Evolutionary conservation across 2,888 invertebrate genomes (phyloP).

Genomic region (Oxytorus armatus): DNA sequence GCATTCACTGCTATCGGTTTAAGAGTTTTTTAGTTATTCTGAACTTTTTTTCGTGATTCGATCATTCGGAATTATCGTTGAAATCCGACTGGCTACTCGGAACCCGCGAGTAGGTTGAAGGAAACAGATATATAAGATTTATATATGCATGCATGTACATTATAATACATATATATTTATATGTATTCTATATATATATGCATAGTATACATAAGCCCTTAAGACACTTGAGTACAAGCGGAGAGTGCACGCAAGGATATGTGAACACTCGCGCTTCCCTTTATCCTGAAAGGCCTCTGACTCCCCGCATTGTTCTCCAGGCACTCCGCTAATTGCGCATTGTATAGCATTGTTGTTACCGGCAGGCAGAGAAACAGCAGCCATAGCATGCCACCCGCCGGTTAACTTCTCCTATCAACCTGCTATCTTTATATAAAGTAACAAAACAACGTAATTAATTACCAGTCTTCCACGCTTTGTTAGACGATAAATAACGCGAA

Average conservation of each 20-base stretch:
- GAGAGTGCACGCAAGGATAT: conserved; percentile 24
- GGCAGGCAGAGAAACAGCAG: conserved; percentile 39
- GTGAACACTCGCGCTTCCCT: conserved; percentile 35
- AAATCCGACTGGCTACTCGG: too few relatives aligned
- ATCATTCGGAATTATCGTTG: too few relatives aligned
- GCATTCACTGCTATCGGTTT: too few relatives aligned
- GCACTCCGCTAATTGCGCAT: conserved; percentile 82
- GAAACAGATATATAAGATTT: too few relatives aligned
- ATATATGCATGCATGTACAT: too few relatives aligned
- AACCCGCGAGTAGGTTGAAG: too few relatives aligned
- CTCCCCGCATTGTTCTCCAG: conserved; percentile 67
- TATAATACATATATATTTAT: too few relatives aligned
- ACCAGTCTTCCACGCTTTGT: conserved; percentile 83
- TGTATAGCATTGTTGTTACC: conserved; percentile 81
- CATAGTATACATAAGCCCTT: conserved; percentile 41
- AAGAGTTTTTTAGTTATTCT: too few relatives aligned
- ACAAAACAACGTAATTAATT: conserved; percentile 84
- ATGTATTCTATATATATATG: too few relatives aligned
- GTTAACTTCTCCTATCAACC: conserved; percentile 81
- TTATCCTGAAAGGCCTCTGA: conserved; percentile 55
- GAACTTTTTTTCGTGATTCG: too few relatives aligned
- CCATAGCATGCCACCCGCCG: conserved; percentile 65
- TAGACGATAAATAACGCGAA: conserved; percentile 83
- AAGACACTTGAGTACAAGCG: conserved; percentile 34
- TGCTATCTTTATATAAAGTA: conserved; percentile 84